Evolutionary conservation across 2,888 invertebrate genomes (phyloP).

Genomic region (Leptopilina myrica): DNA sequence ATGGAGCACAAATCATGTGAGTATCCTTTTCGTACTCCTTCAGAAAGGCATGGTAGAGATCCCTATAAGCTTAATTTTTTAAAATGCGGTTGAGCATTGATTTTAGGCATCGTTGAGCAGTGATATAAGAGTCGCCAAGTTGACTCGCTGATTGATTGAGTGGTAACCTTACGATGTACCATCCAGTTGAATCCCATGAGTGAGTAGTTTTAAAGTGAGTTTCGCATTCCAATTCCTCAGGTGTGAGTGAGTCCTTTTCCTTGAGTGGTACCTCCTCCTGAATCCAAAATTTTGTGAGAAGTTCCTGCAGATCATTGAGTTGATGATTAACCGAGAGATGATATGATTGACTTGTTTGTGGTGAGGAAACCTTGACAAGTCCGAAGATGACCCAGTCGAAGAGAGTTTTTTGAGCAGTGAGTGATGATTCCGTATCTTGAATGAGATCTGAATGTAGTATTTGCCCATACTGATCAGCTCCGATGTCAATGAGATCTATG

Average conservation of each 20-base stretch:
- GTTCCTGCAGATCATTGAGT: not conserved
- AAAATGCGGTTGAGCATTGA: too few species aligned
- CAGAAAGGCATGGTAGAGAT: too few species aligned
- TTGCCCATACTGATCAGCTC: too few species aligned
- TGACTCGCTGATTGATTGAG: too few species aligned
- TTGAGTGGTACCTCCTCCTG: constrained; percentile 1
- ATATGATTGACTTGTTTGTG: not conserved
- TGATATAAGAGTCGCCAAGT: too few species aligned
- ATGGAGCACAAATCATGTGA: too few species aligned
- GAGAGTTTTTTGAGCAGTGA: not conserved
- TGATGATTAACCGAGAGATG: not conserved
- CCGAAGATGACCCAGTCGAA: not conserved
- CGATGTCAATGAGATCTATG: too few species aligned
- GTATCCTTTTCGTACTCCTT: too few species aligned
- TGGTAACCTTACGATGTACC: too few species aligned
- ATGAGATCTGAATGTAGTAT: not conserved
- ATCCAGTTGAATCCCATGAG: not conserved
- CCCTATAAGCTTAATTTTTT: too few species aligned
- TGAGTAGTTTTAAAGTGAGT: not conserved
- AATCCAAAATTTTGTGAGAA: not conserved
- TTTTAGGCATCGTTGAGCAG: too few species aligned
- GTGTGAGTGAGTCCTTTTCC: not conserved
- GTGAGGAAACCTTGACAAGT: not conserved
- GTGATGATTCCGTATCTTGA: not conserved
- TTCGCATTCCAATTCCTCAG: not conserved